These are phyloP conservation scores for Oncorhynchus masou DNA, from an alignment of 2,113 vertebrate genomes.

Conservation along the genomic window DNA sequence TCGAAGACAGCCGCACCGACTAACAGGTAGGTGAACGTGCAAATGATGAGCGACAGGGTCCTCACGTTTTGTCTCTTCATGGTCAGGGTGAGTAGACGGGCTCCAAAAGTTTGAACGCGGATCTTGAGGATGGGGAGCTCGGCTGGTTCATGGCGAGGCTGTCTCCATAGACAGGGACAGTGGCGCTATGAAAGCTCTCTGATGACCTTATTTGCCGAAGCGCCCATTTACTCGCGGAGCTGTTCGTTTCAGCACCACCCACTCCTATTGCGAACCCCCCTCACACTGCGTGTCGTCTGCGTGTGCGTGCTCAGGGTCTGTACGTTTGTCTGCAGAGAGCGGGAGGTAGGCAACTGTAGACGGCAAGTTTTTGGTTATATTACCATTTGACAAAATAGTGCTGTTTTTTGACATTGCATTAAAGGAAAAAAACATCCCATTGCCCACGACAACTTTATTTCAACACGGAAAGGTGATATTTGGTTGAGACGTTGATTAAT, in stretches of 20 bases:
- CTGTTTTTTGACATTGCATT: too few species aligned
- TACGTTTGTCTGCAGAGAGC: too few species aligned
- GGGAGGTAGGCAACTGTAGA: too few species aligned
- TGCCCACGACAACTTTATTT: too few species aligned
- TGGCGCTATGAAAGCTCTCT: slow-evolving; percentile 33
- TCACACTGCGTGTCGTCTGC: neutral
- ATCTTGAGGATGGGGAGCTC: slow-evolving; percentile 74
- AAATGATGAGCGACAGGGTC: slow-evolving; percentile 90
- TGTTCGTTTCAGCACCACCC: slow-evolving; percentile 88
- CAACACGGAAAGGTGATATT: too few species aligned
- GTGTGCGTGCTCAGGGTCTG: neutral
- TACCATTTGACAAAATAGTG: too few species aligned
- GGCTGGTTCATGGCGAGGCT: slow-evolving; percentile 82
- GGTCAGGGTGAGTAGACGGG: slow-evolving; percentile 66
- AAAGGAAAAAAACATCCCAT: too few species aligned
- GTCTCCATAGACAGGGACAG: slow-evolving; percentile 45
- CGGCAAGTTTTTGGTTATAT: too few species aligned
- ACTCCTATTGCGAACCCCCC: slow-evolving; percentile 12
- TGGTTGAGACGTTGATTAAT: too few species aligned
- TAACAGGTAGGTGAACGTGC: slow-evolving; percentile 94
- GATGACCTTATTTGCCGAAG: slow-evolving; percentile 58
- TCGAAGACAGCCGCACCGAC: slow-evolving; percentile 94
- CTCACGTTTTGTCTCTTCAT: slow-evolving; percentile 97
- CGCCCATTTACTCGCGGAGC: slow-evolving; percentile 67
- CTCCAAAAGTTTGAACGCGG: slow-evolving; percentile 61